These are phyloP conservation scores for Tonatia bakeri DNA, from an alignment of 2,113 vertebrate species.

Conservation along the genomic window DNA sequence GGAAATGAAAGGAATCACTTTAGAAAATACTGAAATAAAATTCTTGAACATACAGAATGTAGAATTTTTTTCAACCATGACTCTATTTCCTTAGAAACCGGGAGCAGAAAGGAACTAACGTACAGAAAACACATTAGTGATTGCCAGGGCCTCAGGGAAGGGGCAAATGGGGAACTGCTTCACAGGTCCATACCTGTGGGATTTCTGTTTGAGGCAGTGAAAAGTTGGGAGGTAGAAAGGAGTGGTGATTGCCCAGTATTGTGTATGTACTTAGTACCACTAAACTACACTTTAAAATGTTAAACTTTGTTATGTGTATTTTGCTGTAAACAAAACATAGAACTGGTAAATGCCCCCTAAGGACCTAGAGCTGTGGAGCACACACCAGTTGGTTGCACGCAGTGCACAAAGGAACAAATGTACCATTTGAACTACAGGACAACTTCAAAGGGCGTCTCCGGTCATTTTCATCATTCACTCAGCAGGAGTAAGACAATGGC, in stretches of 20 bases:
- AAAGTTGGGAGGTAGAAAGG: neutral
- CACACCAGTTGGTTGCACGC: neutral
- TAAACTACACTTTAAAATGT: neutral
- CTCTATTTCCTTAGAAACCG: neutral
- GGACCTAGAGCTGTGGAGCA: neutral
- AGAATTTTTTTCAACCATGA: neutral
- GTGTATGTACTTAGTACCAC: neutral
- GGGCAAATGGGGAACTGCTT: neutral
- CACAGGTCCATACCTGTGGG: neutral
- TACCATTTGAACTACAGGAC: neutral
- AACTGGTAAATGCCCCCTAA: neutral
- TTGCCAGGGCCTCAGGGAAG: neutral
- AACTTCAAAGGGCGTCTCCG: neutral
- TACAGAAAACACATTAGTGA: neutral
- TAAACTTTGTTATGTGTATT: neutral
- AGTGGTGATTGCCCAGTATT: neutral
- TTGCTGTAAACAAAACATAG: neutral
- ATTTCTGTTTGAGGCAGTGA: neutral
- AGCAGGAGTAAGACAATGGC: neutral
- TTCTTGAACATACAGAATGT: neutral
- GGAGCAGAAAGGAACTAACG: neutral
- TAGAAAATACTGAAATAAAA: neutral
- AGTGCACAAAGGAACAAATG: neutral
- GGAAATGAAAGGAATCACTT: neutral
- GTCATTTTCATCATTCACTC: neutral